These are phyloP conservation scores for Urocolius indicus DNA, from an alignment of 2,113 vertebrate species.

Conservation along the genomic window DNA sequence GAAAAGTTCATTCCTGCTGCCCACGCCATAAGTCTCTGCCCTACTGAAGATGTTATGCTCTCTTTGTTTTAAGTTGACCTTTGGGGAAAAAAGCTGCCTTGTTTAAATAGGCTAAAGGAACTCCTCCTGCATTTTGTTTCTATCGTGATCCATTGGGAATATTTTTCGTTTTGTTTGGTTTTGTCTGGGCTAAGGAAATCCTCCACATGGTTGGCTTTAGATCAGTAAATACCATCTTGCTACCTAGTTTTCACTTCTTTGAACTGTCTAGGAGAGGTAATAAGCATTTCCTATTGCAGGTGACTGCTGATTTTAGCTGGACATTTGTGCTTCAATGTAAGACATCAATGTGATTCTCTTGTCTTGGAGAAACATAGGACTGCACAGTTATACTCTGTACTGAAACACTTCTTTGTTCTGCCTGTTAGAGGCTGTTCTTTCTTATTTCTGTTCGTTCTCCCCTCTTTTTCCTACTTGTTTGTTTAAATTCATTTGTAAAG, in stretches of 20 bases:
- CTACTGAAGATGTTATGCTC: neutral
- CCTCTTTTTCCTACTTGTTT: neutral
- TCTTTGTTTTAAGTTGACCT: neutral
- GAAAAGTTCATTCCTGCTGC: neutral
- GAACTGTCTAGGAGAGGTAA: neutral
- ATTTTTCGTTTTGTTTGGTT: neutral
- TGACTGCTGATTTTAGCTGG: neutral
- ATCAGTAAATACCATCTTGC: neutral
- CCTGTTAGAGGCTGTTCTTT: neutral
- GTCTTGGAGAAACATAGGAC: neutral
- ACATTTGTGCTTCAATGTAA: neutral
- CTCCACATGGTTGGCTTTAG: neutral
- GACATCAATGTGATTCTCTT: neutral
- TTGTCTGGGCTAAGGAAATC: neutral
- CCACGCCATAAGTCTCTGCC: neutral
- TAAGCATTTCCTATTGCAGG: neutral
- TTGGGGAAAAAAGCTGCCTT: neutral
- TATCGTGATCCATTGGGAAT: neutral
- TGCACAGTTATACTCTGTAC: neutral
- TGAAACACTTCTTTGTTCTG: neutral
- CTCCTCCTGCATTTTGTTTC: neutral
- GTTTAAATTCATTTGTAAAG: neutral
- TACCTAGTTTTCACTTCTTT: neutral
- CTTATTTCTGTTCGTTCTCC: neutral
- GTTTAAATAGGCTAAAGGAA: neutral